phyloP scores from a whole-genome alignment of 1,140 invertebrate genomes.

The Lasioglossum albipes region DNA sequence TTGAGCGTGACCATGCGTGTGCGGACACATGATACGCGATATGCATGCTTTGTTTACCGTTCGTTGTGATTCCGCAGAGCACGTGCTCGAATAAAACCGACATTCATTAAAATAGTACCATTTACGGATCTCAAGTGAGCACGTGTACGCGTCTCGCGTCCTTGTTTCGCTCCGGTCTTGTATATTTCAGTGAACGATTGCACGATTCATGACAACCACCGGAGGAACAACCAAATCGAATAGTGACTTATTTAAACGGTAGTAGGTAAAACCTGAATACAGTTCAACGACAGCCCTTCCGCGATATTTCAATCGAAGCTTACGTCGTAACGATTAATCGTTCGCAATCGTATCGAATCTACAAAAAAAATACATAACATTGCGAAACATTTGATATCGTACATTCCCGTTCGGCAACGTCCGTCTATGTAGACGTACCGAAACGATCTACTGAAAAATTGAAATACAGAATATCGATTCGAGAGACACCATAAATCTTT shows the following conservation, averaged over 20 bases:
- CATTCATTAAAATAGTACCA: not conserved
- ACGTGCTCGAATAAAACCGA: constrained; percentile 46
- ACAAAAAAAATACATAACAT: not conserved
- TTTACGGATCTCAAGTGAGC: not conserved
- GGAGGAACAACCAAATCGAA: not conserved
- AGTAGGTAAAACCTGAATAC: constrained; percentile 1
- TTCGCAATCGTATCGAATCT: not conserved
- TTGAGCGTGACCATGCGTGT: constrained; percentile 22
- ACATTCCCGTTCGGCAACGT: not conserved
- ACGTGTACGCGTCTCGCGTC: not conserved
- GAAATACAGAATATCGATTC: constrained; percentile 18
- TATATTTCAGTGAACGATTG: not conserved
- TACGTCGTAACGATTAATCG: not conserved
- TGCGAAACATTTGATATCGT: not conserved
- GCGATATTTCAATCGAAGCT: not conserved
- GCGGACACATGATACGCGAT: constrained; percentile 36
- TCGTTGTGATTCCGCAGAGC: constrained; percentile 37
- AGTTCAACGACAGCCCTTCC: not conserved
- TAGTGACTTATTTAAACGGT: constrained; percentile 11
- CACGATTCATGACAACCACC: not conserved
- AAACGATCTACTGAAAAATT: constrained; percentile 22
- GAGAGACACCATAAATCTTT: constrained; percentile 22
- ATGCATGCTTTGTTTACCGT: constrained; percentile 54
- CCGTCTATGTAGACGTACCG: constrained; percentile 22
- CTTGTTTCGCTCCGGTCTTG: not conserved